Evolutionary conservation across 1,140 invertebrate genomes (phyloP).

Genomic region (roundworm (Caenorhabditis elegans)): WBcel235 BX284604.4:462501-463000

Average conservation of each 20-base stretch:
- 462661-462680: constrained; percentile 10
- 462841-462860: constrained; percentile 9
- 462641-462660: constrained; percentile 40
- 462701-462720: neutral
- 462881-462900: constrained; percentile 41
- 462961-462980: neutral
- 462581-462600: constrained; percentile 36
- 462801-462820: neutral
- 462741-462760: neutral
- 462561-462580: constrained; percentile 34
- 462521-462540: neutral
- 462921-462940: constrained; percentile 44
- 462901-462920: constrained; percentile 46
- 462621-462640: constrained; percentile 46
- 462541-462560: constrained; percentile 38
- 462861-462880: constrained; percentile 16
- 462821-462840: neutral
- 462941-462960: constrained; percentile 50
- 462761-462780: constrained; percentile 22
- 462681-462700: neutral
- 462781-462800: neutral
- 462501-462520: neutral
- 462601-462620: constrained; percentile 39
- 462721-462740: constrained; percentile 16
- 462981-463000: neutral